phyloP scores from a whole-genome alignment of 1,140 invertebrate genomes.

The Hypothenemus hampei region DNA sequence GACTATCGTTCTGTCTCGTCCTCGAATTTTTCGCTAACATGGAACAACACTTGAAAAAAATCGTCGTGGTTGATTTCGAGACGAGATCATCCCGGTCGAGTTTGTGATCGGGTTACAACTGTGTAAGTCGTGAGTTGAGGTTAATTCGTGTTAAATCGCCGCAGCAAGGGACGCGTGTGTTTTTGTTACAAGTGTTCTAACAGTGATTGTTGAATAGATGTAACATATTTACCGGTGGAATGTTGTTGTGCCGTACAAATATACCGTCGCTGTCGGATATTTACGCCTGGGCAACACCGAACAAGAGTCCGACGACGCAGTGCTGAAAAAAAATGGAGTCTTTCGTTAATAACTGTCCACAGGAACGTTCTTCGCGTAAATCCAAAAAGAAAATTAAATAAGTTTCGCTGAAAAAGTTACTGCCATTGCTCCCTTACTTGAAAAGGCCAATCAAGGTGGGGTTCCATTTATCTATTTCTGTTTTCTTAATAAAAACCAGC shows the following conservation, averaged over 20 bases:
- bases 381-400: slow-evolving; percentile 51
- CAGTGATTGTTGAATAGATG: slow-evolving; percentile 30
- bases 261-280: slow-evolving; percentile 42
- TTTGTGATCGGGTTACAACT: slow-evolving; percentile 4
- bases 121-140: not conserved
- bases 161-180: slow-evolving; percentile 10
- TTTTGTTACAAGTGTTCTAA: slow-evolving; percentile 5
- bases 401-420: slow-evolving; percentile 46
- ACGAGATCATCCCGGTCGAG: slow-evolving; percentile 29
- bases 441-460: slow-evolving; percentile 45
- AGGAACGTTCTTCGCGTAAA: slow-evolving; percentile 48
- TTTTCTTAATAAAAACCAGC: no score
- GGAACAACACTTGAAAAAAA: slow-evolving; percentile 50
- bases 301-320: slow-evolving; percentile 35
- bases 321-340: slow-evolving; percentile 54
- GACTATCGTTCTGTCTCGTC: no score
- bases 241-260: slow-evolving; percentile 41
- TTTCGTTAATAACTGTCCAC: slow-evolving; percentile 41
- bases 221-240: slow-evolving; percentile 39
- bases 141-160: not conserved
- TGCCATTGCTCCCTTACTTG: slow-evolving; percentile 41
- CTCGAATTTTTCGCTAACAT: slow-evolving; percentile 45
- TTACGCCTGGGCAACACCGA: slow-evolving; percentile 36
- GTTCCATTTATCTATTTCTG: no score
- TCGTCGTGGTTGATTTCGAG: slow-evolving; percentile 37